A percentile compares a stretch with the other conserved stretches of the same genome.
These are phyloP conservation scores for Molothrus ater DNA, from an alignment of 2,797 vertebrate genomes.

Conservation along the genomic window DNA sequence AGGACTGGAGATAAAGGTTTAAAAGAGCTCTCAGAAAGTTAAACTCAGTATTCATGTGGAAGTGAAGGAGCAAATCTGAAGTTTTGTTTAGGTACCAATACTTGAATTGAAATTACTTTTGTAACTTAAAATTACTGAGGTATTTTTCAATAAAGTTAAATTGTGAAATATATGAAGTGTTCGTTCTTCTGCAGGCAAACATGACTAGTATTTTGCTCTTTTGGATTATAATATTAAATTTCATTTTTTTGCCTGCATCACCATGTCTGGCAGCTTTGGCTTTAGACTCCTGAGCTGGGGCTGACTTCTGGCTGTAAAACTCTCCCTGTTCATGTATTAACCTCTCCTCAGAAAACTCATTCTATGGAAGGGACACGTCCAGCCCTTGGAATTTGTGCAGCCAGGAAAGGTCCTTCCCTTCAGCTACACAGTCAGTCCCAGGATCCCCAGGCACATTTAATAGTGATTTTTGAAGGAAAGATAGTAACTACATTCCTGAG, in stretches of 20 bases:
- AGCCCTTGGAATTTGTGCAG: rapidly evolving
- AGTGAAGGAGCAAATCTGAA: neutral
- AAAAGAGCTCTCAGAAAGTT: neutral
- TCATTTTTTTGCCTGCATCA: neutral
- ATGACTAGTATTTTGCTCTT: neutral
- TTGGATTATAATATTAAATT: neutral
- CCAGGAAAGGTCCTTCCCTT: neutral
- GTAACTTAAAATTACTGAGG: neutral
- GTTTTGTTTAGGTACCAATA: neutral
- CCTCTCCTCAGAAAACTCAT: neutral
- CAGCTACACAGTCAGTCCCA: neutral
- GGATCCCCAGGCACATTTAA: neutral
- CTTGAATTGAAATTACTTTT: neutral
- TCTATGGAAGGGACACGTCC: neutral
- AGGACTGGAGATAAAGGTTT: neutral
- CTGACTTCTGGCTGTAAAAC: neutral
- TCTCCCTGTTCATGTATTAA: neutral
- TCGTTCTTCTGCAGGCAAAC: neutral
- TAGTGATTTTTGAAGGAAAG: neutral
- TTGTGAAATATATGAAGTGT: neutral
- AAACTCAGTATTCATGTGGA: neutral
- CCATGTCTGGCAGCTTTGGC: neutral
- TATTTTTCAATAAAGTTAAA: neutral
- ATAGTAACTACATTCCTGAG: neutral
- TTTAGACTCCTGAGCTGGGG: neutral